Conservation (phyloP, 2,888 invertebrate species). For the Empis livida region DNA sequence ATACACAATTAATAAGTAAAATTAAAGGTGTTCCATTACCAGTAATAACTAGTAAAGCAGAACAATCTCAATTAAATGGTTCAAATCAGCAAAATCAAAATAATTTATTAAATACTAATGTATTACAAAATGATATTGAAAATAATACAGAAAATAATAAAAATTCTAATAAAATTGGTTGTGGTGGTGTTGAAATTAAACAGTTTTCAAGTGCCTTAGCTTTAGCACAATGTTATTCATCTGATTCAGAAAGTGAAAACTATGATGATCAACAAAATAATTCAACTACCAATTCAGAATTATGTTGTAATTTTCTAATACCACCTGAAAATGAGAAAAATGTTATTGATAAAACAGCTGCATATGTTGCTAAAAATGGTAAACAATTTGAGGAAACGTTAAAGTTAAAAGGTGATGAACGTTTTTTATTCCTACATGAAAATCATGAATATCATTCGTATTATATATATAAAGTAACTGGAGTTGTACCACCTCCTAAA, state of each 20-base stretch:
- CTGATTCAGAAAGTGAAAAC: conserved; percentile 34
- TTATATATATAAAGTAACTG: conserved; percentile 53
- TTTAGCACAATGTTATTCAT: conserved; percentile 45
- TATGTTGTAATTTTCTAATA: conserved; percentile 35
- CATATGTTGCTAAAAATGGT: conserved; percentile 92
- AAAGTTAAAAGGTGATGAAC: conserved; percentile 65
- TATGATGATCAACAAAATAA: conserved; percentile 10
- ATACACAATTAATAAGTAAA: conserved; percentile 75
- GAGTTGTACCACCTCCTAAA: conserved; percentile 18
- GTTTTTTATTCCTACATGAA: conserved; percentile 76
- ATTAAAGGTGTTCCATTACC: conserved; percentile 55
- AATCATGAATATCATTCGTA: conserved; percentile 67
- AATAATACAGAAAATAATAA: not conserved
- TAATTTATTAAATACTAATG: not conserved
- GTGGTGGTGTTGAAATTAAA: conserved; percentile 23
- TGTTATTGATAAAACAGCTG: conserved; percentile 93
- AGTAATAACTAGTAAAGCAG: conserved; percentile 20
- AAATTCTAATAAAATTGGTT: not conserved
- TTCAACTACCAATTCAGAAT: conserved; percentile 6
- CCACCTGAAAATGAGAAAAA: conserved; percentile 75
- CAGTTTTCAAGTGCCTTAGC: conserved; percentile 35
- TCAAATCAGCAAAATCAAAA: not conserved
- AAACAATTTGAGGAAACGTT: conserved; percentile 83
- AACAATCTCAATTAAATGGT: not conserved
- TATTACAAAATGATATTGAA: not conserved